phyloP scores from a whole-genome alignment of 2,113 vertebrate species.

The Meleagris gallopavo region DNA sequence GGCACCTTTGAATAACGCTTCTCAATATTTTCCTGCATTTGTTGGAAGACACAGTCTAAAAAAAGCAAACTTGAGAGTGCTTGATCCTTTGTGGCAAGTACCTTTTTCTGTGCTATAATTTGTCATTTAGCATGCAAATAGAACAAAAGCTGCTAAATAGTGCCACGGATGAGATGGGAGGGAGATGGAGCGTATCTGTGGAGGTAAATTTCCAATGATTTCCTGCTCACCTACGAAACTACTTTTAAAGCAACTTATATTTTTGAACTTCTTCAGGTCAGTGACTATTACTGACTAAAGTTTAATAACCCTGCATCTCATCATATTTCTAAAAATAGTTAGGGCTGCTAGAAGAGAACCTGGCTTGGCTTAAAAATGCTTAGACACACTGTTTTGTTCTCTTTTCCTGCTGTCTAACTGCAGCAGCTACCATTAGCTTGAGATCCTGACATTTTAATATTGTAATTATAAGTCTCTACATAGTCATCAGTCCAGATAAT shows the following conservation, averaged over 20 bases:
- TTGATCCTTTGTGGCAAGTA: slow-evolving; percentile 31
- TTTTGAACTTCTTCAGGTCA: background rate
- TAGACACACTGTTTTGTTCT: background rate
- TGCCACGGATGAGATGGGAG: background rate
- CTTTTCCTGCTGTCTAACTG: background rate
- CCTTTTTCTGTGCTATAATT: background rate
- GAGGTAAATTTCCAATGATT: background rate
- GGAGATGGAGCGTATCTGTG: background rate
- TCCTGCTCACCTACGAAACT: background rate
- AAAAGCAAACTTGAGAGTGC: background rate
- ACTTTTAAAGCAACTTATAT: background rate
- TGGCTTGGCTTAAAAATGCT: background rate
- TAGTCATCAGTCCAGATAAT: background rate
- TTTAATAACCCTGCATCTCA: background rate
- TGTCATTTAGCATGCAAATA: background rate
- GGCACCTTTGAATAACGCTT: slow-evolving; percentile 32
- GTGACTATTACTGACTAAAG: background rate
- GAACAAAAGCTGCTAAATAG: background rate
- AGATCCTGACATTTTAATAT: rapidly evolving
- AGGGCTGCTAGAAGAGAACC: background rate
- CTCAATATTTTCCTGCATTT: background rate
- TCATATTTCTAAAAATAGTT: background rate
- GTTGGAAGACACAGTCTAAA: background rate
- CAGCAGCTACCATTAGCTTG: background rate
- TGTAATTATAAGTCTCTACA: background rate